These are phyloP conservation scores for Metridium senile DNA, from an alignment of 92 coral and sea anemone genomes.

Conservation along the genomic window DNA sequence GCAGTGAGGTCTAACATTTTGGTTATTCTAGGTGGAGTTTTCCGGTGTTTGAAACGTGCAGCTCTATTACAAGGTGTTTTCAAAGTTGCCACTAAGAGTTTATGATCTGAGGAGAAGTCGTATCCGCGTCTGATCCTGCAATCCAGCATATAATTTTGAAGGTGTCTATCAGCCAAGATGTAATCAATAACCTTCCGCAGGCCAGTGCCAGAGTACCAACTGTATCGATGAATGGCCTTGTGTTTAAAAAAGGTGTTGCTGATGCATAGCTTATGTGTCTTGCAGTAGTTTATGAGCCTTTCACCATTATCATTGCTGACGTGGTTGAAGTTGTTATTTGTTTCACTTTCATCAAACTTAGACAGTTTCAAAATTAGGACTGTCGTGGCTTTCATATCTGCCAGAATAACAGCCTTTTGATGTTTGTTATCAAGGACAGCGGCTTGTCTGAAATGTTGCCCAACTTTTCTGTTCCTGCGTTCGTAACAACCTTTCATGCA, in stretches of 20 bases:
- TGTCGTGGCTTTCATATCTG: too few relatives aligned
- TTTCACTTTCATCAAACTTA: constrained; percentile 16
- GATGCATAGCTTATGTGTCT: constrained; percentile 15
- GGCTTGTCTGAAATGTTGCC: too few relatives aligned
- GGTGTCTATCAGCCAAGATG: constrained; percentile 6
- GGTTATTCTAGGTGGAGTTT: background rate
- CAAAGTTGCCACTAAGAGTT: constrained; percentile 13
- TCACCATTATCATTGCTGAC: constrained; percentile 23
- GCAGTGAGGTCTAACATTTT: background rate
- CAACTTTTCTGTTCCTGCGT: too few relatives aligned
- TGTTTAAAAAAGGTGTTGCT: constrained; percentile 15
- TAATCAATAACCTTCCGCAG: constrained; percentile 8
- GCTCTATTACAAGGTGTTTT: constrained; percentile 16
- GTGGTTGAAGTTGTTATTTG: constrained; percentile 14
- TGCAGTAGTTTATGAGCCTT: constrained; percentile 18
- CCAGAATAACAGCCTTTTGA: constrained; percentile 17
- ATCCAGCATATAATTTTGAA: too few relatives aligned
- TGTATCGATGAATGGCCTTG: constrained; percentile 1
- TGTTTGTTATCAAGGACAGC: constrained; percentile 16
- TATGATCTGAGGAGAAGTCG: constrained; percentile 5
- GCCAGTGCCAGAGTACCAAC: constrained; percentile 20
- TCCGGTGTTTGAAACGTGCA: constrained; percentile 5
- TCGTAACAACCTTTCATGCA: too few relatives aligned
- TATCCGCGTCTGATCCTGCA: too few relatives aligned
- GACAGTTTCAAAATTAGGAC: constrained; percentile 9